Evolutionary conservation across 2,797 vertebrate species (phyloP).

Genomic region (Halcyon smyrnensis): DNA sequence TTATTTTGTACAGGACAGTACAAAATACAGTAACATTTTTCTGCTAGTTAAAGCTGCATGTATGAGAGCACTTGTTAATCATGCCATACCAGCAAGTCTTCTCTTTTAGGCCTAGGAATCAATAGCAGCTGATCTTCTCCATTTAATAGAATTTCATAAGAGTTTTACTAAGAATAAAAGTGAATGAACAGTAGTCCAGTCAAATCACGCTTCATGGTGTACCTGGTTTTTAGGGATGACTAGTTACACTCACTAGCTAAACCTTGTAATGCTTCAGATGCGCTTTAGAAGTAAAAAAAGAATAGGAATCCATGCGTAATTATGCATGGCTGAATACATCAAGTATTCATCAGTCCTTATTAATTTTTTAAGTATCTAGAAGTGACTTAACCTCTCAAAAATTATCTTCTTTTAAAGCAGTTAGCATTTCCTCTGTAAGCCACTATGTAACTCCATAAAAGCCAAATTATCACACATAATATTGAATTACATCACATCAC

Average conservation of each 20-base stretch:
- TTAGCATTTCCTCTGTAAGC: background rate
- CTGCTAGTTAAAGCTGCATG: background rate
- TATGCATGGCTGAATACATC: background rate
- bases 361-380: background rate
- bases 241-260: constrained; percentile 14
- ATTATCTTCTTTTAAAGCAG: background rate
- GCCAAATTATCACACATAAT: background rate
- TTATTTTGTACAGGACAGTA: background rate
- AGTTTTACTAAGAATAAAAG: background rate
- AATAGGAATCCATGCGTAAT: constrained; percentile 31
- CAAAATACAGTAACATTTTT: background rate
- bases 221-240: background rate
- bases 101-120: background rate
- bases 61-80: background rate
- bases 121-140: background rate
- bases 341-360: constrained; percentile 7
- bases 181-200: background rate
- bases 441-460: background rate
- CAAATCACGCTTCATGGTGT: background rate
- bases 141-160: background rate
- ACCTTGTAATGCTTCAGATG: constrained; percentile 44
- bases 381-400: constrained; percentile 4
- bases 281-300: constrained; percentile 64
- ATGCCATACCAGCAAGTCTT: background rate
- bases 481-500: background rate